A percentile compares a stretch with the other conserved stretches of the same genome.
These are phyloP conservation scores for Choloepus didactylus DNA, from an alignment of 2,797 vertebrate genomes.

Conservation along the genomic window DNA sequence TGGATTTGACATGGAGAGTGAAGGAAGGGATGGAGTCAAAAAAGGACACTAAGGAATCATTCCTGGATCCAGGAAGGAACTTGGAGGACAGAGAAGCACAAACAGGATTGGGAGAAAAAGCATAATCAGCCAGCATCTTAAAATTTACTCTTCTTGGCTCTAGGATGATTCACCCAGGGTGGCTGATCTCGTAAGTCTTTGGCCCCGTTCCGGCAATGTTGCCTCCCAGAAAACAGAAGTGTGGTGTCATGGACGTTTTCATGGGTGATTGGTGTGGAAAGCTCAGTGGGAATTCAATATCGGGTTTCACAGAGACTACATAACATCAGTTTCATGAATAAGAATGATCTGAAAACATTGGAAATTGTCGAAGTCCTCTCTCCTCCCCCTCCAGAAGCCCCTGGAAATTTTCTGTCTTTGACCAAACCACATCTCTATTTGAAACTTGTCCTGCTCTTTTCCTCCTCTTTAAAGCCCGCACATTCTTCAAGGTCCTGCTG, in stretches of 20 bases:
- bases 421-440: neutral
- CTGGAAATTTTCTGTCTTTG: neutral
- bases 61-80: neutral
- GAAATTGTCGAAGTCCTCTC: neutral
- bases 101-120: neutral
- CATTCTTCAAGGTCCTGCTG: neutral
- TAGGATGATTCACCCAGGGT: neutral
- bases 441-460: constrained; percentile 1
- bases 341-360: neutral
- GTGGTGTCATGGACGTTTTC: neutral
- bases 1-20: neutral
- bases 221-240: neutral
- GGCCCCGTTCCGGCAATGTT: neutral
- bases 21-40: neutral
- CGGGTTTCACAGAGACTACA: neutral
- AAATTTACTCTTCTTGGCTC: neutral
- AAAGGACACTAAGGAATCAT: neutral
- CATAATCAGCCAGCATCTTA: neutral
- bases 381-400: neutral
- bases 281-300: neutral
- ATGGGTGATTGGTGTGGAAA: neutral
- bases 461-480: neutral
- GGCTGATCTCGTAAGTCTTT: neutral
- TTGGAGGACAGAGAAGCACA: neutral
- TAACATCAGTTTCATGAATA: neutral